phyloP scores from a whole-genome alignment of 2,113 vertebrate species.

The Paracanthobrama guichenoti region DNA sequence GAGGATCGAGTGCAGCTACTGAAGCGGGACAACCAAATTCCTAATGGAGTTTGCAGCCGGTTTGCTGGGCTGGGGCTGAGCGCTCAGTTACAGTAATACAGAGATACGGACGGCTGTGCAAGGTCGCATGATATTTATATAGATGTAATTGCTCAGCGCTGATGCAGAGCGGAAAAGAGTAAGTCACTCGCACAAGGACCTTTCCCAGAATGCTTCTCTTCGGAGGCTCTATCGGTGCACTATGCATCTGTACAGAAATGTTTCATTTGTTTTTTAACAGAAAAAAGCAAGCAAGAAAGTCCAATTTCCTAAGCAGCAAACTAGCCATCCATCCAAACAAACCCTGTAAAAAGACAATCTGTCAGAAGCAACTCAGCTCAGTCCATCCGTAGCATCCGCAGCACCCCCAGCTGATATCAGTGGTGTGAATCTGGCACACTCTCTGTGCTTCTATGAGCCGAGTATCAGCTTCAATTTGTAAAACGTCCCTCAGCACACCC shows the following conservation, averaged over 20 bases:
- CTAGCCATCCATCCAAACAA: conserved; percentile 13
- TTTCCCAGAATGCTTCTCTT: conserved; percentile 16
- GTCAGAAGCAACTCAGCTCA: neutral
- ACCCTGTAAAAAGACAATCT: conserved; percentile 12
- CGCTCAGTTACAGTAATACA: conserved; percentile 48
- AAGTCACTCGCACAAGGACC: conserved; percentile 30
- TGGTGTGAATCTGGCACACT: conserved; percentile 56
- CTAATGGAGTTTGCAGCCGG: conserved; percentile 33
- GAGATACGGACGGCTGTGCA: conserved; percentile 31
- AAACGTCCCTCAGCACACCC: conserved; percentile 66
- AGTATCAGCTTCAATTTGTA: conserved; percentile 66
- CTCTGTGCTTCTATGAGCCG: conserved; percentile 39
- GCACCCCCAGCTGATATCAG: conserved; percentile 37
- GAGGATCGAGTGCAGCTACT: conserved; percentile 44
- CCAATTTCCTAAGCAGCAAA: conserved; percentile 14
- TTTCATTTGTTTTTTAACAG: neutral
- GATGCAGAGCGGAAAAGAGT: conserved; percentile 34
- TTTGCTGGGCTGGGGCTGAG: conserved; percentile 2
- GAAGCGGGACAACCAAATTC: conserved; percentile 42
- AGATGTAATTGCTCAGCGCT: conserved; percentile 56
- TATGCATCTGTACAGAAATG: neutral
- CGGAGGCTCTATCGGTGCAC: neutral
- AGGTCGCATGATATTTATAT: conserved; percentile 56
- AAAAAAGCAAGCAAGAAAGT: conserved; percentile 11
- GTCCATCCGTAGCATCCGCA: conserved; percentile 2